Conservation (phyloP, 2,113 vertebrate genomes). For the Prochilodus magdalenae region DNA sequence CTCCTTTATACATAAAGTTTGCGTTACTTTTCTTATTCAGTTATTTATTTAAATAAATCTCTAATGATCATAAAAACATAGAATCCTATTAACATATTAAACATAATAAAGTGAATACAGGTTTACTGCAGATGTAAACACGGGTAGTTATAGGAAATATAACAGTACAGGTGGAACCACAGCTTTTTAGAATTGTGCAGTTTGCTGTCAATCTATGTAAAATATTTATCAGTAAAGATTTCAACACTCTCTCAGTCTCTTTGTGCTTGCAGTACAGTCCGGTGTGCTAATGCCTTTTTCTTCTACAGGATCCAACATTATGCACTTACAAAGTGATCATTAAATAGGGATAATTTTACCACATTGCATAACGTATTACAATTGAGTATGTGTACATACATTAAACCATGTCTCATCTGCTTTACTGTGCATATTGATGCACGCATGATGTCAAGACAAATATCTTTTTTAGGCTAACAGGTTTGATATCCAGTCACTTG, state of each 20-base stretch:
- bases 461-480: neutral
- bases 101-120: too few species aligned
- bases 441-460: neutral
- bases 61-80: neutral
- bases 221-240: too few species aligned
- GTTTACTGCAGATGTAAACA: too few species aligned
- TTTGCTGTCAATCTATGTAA: too few species aligned
- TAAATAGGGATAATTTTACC: neutral
- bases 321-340: neutral
- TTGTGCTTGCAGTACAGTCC: neutral
- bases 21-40: neutral
- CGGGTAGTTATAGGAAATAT: too few species aligned
- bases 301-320: neutral
- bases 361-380: neutral
- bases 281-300: neutral
- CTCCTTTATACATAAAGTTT: neutral
- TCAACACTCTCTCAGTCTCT: too few species aligned
- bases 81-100: neutral
- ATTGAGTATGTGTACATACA: too few species aligned
- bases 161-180: neutral
- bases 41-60: neutral
- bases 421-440: too few species aligned
- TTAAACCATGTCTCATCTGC: too few species aligned
- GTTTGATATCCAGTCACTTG: constrained; percentile 5
- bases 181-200: neutral